Evolutionary conservation across 2,113 vertebrate genomes (phyloP), one percentile per base, ranked within the genome.

Genomic region (Athene cunicularia): DNA sequence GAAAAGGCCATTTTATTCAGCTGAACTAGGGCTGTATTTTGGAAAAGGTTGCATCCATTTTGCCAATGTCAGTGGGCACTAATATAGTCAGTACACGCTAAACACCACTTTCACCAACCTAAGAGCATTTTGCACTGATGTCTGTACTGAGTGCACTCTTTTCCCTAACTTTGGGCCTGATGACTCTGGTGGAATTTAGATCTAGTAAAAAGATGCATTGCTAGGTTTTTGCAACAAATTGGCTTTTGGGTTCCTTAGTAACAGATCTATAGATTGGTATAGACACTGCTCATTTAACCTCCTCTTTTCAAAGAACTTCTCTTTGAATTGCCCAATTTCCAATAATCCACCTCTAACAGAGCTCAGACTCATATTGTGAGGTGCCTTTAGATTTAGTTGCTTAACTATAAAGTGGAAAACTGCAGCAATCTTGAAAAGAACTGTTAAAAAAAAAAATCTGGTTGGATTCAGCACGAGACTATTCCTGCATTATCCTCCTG

Each of bases 1-100:
- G 66, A 76, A 33, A 64, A 93, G 49, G 18, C 6, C n/a, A 32
- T 91, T 97, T 94, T 64, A 86, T 73, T 95, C 89, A 90, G 32
- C 14, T 22, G 43, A 45, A 84, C 14, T n/a, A 62, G 27, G 33
- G 39, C 50, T 75, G 64, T 64, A 39, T 86, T 96, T 96, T 75
- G 55, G 84, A 90, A 93, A 90, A 88, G 11, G 14, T 20, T 50
- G 26, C 4, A 16, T 22, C 35, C 35, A 37, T 93, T 96, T 90
- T 93, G 39, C 23, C 2, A 26, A 35, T 82, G 58, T 37, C 11
- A 9, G 11, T 91, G 12, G 19, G 28, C 23, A 43, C 8, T 75
- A 81, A 47, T 58, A 72, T 33, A 45, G 30, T 33, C 12, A 53
- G 30, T 84, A 55, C 32, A 74, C 52, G 33, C 72, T 35, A 67